Evolutionary conservation across 2,888 invertebrate genomes (phyloP).

Genomic region (Cepaea hortensis): DNA sequence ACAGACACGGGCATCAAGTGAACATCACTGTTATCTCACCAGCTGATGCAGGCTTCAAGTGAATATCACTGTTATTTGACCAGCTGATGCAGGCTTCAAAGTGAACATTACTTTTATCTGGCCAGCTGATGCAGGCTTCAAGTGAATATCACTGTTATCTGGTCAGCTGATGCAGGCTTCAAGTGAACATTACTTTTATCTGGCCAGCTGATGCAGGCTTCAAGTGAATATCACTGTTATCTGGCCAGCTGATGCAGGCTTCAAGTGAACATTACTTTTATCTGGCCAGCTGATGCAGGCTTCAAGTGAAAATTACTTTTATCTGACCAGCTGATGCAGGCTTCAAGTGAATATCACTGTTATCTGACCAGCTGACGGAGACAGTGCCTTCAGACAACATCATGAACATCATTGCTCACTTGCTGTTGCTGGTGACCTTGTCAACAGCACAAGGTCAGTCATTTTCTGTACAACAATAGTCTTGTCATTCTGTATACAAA

Average conservation of each 20-base stretch:
- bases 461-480: neutral
- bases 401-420: constrained; percentile 3
- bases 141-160: neutral
- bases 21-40: neutral
- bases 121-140: neutral
- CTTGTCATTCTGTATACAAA: neutral
- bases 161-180: neutral
- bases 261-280: too few species aligned
- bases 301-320: too few species aligned
- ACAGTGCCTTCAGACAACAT: neutral
- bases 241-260: too few species aligned
- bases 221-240: too few species aligned
- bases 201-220: too few species aligned
- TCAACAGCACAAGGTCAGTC: constrained; percentile 18
- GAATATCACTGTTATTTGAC: neutral
- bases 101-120: neutral
- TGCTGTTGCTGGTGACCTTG: neutral
- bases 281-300: too few species aligned
- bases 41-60: neutral
- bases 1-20: constrained; percentile 22
- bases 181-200: too few species aligned
- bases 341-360: constrained; percentile 9
- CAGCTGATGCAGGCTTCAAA: neutral
- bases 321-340: neutral
- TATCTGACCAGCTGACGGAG: neutral